Evolutionary conservation across 1,140 invertebrate species (phyloP).

Genomic region (Schlechtendalia chinensis): DNA sequence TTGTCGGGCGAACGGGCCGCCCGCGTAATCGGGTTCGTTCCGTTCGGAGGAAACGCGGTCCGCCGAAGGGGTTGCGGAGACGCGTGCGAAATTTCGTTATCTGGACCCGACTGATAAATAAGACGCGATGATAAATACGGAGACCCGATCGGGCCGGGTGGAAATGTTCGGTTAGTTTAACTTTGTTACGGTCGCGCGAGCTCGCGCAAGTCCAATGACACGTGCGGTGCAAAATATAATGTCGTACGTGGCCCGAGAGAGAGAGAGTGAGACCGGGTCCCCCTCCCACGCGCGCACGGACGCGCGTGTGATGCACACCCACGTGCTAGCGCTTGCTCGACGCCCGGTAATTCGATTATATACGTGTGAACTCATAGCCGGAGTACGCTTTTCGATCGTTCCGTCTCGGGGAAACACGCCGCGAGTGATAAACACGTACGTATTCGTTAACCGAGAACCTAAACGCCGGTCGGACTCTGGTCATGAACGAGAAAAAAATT

Average conservation of each 20-base stretch:
- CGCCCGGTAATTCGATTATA: constrained; percentile 43
- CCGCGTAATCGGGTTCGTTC: constrained; percentile 31
- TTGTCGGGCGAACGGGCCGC: no score
- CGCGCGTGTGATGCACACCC: no score
- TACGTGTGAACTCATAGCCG: not conserved
- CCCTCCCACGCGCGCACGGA: no score
- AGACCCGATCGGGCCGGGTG: not conserved
- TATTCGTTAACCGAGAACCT: no score
- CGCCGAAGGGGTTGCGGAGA: constrained; percentile 30
- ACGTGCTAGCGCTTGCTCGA: not conserved
- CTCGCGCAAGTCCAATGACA: constrained; percentile 33
- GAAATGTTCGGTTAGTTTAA: constrained; percentile 49
- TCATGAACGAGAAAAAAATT: no score
- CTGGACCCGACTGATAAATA: constrained; percentile 37
- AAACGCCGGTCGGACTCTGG: no score
- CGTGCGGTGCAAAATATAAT: not conserved
- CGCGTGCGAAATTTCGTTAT: constrained; percentile 30
- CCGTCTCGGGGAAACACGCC: no score
- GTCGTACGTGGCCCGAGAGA: no score
- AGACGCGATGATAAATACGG: not conserved
- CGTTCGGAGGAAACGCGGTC: constrained; percentile 30
- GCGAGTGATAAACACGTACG: no score
- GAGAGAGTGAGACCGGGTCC: no score
- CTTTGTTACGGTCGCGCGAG: constrained; percentile 17
- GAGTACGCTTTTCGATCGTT: no score